These are phyloP conservation scores for Pocillopora verrucosa DNA, from an alignment of 64 coral and sea anemone genomes.

Conservation along the genomic window DNA sequence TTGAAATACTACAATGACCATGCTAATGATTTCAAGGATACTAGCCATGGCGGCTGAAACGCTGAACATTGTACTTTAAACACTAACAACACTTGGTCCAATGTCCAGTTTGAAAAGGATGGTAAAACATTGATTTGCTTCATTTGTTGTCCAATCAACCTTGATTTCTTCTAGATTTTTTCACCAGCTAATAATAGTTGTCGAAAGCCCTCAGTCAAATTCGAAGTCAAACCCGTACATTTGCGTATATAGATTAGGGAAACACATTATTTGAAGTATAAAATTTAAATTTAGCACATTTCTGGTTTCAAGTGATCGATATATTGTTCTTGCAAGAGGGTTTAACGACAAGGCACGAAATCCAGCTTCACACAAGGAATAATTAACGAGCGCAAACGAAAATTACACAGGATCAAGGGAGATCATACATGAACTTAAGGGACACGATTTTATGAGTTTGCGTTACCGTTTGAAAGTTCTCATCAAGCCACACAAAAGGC, in stretches of 20 bases:
- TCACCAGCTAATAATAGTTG: background rate
- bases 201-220: background rate
- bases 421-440: background rate
- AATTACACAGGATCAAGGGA: background rate
- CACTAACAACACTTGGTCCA: too few relatives aligned
- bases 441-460: background rate
- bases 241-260: background rate
- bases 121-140: too few relatives aligned
- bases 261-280: background rate
- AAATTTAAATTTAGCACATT: background rate
- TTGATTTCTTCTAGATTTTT: background rate
- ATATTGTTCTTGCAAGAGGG: too few relatives aligned
- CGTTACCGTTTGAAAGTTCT: background rate
- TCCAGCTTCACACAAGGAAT: background rate
- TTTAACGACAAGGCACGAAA: background rate
- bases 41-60: too few relatives aligned
- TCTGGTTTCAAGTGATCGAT: too few relatives aligned
- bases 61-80: too few relatives aligned
- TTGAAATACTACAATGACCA: too few relatives aligned
- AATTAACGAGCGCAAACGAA: background rate
- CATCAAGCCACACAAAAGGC: background rate
- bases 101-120: too few relatives aligned
- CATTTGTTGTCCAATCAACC: too few relatives aligned
- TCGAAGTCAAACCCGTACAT: background rate
- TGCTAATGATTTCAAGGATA: too few relatives aligned